A percentile compares a stretch with the other conserved stretches of the same genome.
Evolutionary conservation across 2,797 vertebrate genomes (phyloP).

Genomic region (Sebastes vulpes): DNA sequence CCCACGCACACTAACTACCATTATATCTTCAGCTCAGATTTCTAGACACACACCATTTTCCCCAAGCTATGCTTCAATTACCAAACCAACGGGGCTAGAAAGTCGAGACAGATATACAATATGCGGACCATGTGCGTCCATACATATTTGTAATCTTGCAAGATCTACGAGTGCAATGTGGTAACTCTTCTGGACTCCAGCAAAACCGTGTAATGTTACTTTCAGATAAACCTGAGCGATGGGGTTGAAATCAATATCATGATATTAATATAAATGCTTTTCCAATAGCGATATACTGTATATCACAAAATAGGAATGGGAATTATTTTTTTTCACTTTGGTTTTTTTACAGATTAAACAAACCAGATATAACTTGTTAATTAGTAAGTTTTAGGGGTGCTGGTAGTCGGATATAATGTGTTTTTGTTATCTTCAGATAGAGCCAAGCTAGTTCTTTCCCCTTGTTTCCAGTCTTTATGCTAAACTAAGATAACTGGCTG

Average conservation of each 20-base stretch:
- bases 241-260: background rate
- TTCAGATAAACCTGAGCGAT: background rate
- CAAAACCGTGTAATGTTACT: background rate
- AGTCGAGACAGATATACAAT: constrained; percentile 39
- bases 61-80: constrained; percentile 44
- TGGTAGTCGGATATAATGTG: background rate
- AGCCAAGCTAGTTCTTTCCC: no score
- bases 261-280: background rate
- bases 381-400: background rate
- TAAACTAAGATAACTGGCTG: no score
- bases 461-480: no score
- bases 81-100: constrained; percentile 30
- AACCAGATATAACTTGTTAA: background rate
- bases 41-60: constrained; percentile 24
- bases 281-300: background rate
- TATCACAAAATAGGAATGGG: background rate
- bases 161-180: background rate
- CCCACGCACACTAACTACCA: constrained; percentile 47
- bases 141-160: constrained; percentile 22
- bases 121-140: constrained; percentile 24
- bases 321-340: background rate
- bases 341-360: background rate
- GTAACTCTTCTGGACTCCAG: background rate
- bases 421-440: background rate
- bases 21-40: constrained; percentile 48